A percentile compares a stretch with the other conserved stretches of the same genome.
phyloP scores from a whole-genome alignment of 2,888 invertebrate species.

The Tipula confusa region DNA sequence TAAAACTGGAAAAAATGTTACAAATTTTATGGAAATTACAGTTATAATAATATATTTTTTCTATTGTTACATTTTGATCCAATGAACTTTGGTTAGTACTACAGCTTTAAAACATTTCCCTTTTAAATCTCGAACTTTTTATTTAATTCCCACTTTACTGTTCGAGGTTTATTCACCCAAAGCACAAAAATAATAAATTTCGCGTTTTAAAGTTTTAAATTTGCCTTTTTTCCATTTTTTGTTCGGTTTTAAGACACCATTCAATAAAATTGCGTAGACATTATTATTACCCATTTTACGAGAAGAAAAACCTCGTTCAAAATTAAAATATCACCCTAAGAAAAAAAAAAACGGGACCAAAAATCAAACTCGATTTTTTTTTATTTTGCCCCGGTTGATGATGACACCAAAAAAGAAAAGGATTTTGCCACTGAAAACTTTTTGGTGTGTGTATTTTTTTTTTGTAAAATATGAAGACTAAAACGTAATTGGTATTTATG shows the following conservation, averaged over 20 bases:
- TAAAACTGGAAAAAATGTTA: too few relatives aligned
- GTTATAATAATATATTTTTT: too few relatives aligned
- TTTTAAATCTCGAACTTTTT: too few relatives aligned
- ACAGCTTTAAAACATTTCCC: too few relatives aligned
- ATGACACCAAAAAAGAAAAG: background rate
- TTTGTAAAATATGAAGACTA: background rate
- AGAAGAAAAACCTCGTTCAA: background rate
- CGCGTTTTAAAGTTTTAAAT: background rate
- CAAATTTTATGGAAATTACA: too few relatives aligned
- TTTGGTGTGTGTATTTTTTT: background rate
- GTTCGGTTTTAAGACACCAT: background rate
- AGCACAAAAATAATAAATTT: too few relatives aligned
- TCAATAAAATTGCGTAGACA: background rate
- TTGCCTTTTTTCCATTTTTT: background rate
- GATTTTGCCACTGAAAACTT: slow-evolving; percentile 3
- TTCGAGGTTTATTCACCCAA: too few relatives aligned
- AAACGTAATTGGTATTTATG: slow-evolving; percentile 20
- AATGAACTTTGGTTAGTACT: too few relatives aligned
- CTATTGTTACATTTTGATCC: too few relatives aligned
- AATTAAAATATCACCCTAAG: background rate
- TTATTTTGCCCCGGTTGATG: background rate
- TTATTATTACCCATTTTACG: background rate
- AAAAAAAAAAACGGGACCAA: background rate
- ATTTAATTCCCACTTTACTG: too few relatives aligned
- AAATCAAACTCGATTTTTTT: background rate